phyloP scores from a whole-genome alignment of 2,888 invertebrate species.

The Hoplodrina ambigua region DNA sequence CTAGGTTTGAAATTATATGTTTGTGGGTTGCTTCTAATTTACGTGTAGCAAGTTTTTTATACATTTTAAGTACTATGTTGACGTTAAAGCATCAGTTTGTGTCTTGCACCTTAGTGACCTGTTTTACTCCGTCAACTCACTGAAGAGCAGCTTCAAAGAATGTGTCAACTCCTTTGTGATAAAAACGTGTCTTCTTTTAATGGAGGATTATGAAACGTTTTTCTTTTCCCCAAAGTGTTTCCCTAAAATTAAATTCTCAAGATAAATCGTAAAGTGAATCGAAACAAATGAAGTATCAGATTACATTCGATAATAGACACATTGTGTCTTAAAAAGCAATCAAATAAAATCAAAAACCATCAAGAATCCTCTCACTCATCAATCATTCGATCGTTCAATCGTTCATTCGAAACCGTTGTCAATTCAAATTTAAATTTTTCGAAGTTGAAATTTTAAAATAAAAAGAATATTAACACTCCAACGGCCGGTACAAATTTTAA shows the following conservation, averaged over 20 bases:
- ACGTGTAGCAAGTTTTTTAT: conserved; percentile 34
- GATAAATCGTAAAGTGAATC: conserved; percentile 19
- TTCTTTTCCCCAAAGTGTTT: conserved; percentile 18
- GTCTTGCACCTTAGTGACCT: conserved; percentile 47
- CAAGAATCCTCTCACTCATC: conserved; percentile 60
- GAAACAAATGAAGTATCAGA: conserved; percentile 35
- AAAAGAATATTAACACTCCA: conserved; percentile 70
- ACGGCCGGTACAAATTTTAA: conserved; percentile 67
- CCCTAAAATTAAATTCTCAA: conserved; percentile 3
- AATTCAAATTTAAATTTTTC: conserved; percentile 73
- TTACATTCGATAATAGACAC: conserved; percentile 39
- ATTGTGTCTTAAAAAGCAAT: conserved; percentile 46
- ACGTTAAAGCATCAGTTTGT: conserved; percentile 29
- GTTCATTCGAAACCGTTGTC: conserved; percentile 70
- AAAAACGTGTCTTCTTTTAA: conserved; percentile 26
- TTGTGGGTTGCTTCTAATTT: conserved; percentile 38
- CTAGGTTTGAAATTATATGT: conserved; percentile 46
- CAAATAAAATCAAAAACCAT: conserved; percentile 56
- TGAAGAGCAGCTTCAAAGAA: conserved; percentile 51
- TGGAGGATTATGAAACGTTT: conserved; percentile 7
- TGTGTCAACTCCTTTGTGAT: conserved; percentile 44
- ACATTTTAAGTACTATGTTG: conserved; percentile 31
- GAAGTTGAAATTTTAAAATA: conserved; percentile 61
- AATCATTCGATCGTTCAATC: conserved; percentile 67
- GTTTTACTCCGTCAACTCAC: conserved; percentile 52